Evolutionary conservation across 2,888 invertebrate species (phyloP).

Genomic region (Drosophila greeni): DNA sequence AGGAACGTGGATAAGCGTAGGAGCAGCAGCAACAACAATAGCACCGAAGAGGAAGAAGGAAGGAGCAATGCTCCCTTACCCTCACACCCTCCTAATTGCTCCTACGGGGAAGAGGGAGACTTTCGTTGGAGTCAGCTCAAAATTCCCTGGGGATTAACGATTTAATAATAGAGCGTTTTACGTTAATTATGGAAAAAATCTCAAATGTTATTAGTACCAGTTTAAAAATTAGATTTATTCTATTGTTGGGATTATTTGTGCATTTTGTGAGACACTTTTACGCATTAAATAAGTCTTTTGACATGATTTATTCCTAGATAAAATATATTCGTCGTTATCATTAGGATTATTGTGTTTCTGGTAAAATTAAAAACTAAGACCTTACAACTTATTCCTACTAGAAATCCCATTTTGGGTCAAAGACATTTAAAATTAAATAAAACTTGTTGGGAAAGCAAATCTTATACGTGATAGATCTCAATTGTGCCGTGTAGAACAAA

Average conservation of each 20-base stretch:
- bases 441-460: background rate
- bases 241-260: background rate
- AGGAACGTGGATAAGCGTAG: conserved; percentile 43
- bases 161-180: background rate
- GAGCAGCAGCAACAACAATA: conserved; percentile 29
- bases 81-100: conserved; percentile 11
- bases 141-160: background rate
- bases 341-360: background rate
- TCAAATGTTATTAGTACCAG: background rate
- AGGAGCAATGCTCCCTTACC: conserved; percentile 17
- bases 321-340: background rate
- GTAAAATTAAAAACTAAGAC: background rate
- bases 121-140: background rate
- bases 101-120: background rate
- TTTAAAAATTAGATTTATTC: background rate
- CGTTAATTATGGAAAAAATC: background rate
- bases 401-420: background rate
- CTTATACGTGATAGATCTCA: background rate
- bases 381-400: background rate
- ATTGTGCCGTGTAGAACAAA: background rate
- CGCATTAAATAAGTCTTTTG: too few relatives aligned
- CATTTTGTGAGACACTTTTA: background rate
- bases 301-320: background rate
- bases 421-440: background rate
- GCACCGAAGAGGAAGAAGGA: conserved; percentile 5